Conservation (phyloP, 2,888 invertebrate genomes). For the Aromia moschata region DNA sequence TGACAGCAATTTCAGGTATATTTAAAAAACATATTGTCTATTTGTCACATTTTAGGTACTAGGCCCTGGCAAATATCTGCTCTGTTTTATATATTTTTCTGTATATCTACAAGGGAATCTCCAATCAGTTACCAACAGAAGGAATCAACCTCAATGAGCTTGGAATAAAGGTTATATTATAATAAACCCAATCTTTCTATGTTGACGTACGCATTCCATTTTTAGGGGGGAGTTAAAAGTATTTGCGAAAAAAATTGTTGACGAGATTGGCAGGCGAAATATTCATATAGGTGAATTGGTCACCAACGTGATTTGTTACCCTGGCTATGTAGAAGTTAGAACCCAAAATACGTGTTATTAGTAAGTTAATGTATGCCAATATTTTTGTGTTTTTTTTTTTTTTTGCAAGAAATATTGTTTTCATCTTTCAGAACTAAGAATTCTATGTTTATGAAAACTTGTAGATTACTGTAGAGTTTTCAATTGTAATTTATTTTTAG, state of each 20-base stretch:
- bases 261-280: slow-evolving; percentile 33
- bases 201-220: slow-evolving; percentile 7
- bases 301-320: slow-evolving; percentile 34
- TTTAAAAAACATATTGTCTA: slow-evolving; percentile 12
- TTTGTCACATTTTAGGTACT: slow-evolving; percentile 49
- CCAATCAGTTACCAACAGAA: slow-evolving; percentile 38
- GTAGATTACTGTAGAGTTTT: too few species aligned
- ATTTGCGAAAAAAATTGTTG: slow-evolving; percentile 44
- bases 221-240: slow-evolving; percentile 44
- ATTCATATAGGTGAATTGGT: slow-evolving; percentile 40
- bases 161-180: slow-evolving; percentile 40
- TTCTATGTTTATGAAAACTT: too few species aligned
- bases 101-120: slow-evolving; percentile 48
- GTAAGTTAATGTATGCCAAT: slow-evolving; percentile 35
- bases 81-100: slow-evolving; percentile 50
- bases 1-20: too few species aligned
- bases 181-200: neutral
- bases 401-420: too few species aligned
- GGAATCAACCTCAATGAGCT: slow-evolving; percentile 39
- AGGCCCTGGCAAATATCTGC: slow-evolving; percentile 45
- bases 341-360: slow-evolving; percentile 37
- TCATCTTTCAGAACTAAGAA: too few species aligned
- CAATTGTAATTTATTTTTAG: too few species aligned
- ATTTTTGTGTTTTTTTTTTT: too few species aligned
- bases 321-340: slow-evolving; percentile 34